These are phyloP conservation scores for Brachyopa scutellaris DNA, from an alignment of 2,888 invertebrate genomes.

Conservation along the genomic window DNA sequence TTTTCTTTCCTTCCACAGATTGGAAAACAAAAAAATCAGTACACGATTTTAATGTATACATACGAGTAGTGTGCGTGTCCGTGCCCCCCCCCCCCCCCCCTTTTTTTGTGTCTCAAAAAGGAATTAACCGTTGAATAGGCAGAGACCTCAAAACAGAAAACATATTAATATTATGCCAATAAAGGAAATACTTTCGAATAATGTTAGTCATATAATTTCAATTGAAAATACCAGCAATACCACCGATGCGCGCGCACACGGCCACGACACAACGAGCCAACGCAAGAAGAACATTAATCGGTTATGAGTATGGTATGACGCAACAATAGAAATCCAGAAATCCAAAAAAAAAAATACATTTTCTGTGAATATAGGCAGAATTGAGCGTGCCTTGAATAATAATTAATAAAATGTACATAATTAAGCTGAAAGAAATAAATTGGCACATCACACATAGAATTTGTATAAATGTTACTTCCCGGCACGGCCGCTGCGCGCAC, in stretches of 20 bases:
- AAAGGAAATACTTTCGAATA: conserved; percentile 53
- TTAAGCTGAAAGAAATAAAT: conserved; percentile 46
- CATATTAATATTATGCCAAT: conserved; percentile 26
- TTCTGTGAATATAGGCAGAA: conserved; percentile 46
- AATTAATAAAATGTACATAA: conserved; percentile 60
- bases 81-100: background rate
- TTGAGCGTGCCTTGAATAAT: conserved; percentile 61
- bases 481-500: no score
- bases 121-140: conserved; percentile 33
- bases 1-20: background rate
- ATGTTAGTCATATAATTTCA: conserved; percentile 44
- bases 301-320: conserved; percentile 41
- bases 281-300: no score
- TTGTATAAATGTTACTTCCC: conserved; percentile 46
- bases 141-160: conserved; percentile 13
- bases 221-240: no score
- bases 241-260: background rate
- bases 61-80: no score
- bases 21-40: no score
- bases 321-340: conserved; percentile 66
- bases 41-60: no score
- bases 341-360: conserved; percentile 29
- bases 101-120: background rate
- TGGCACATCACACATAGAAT: conserved; percentile 36
- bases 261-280: background rate